Base-by-base conservation (phyloP, 2,888 invertebrate genomes). In the Scelioninae gen. 1 region DNA sequence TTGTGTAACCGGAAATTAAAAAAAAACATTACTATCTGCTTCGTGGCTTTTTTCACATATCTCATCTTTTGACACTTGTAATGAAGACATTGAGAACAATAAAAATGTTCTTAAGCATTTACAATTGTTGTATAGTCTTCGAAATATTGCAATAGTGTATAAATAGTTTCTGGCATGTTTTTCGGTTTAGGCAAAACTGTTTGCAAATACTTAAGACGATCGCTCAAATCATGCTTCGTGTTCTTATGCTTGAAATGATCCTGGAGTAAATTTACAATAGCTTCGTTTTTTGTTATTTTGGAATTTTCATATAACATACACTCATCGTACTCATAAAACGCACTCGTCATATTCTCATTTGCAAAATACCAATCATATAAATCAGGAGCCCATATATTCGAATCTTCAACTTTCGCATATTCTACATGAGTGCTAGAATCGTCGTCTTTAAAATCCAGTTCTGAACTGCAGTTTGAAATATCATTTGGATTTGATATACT, bases 101-200 rank as follows among this genome's bases (percentile, higher is more conserved):
- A 69, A 58, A 69, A 69, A 8, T 69, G 69, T 13, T 47, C 34
- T 34, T 2, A 7, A 45, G 16, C 47, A 69, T 58, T n/a, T 31
- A 69, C 38, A 11, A 29, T 15, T n/a, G 58, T 58, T 7, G 56
- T 45, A 69, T 15, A 69, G n/a, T 69, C 29, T 3, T 69, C 29
- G 13, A 69, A 34, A 5, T 69, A 69, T 8, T 69, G 1, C 9
- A 69, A 47, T 13, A 69, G 47, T 47, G 23, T n/a, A 47, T 58
- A 11, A 47, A 34, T 9, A 0, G 68, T 32, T 16, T 32, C n/a
- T 0, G 68, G 68, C 56, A 68, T 68, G 29, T 66, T 55, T 43
- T 66, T 66, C 16, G 55, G 38, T 29, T 5, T 16, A 55, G 66
- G 66, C 23, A 55, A 43, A 43, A 66, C 31, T 31, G 13, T 13